phyloP scores from a whole-genome alignment of 2,888 invertebrate species.

The Drosophila helvetica region DNA sequence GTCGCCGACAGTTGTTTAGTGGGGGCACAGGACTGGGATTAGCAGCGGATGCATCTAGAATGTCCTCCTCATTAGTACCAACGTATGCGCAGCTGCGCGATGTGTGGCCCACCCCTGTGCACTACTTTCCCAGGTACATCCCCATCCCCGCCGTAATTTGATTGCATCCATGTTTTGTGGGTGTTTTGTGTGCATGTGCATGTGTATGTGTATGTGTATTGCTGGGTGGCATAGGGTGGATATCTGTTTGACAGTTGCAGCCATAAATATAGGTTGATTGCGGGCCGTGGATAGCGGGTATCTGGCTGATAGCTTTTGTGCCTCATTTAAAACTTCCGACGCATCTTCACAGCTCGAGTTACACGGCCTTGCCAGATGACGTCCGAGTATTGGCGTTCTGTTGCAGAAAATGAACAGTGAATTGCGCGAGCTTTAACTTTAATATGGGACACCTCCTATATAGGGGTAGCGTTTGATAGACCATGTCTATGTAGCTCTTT shows the following conservation, averaged over 20 bases:
- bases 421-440: not conserved
- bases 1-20: conserved; percentile 29
- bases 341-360: conserved; percentile 63
- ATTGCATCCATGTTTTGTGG: not conserved
- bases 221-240: conserved; percentile 10
- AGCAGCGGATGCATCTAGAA: conserved; percentile 8
- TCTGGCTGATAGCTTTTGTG: conserved; percentile 20
- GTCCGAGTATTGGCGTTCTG: conserved; percentile 2
- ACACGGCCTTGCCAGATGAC: conserved; percentile 42
- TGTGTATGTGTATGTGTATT: conserved; percentile 4
- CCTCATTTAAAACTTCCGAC: conserved; percentile 63
- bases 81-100: conserved; percentile 57
- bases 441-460: not conserved
- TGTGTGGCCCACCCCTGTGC: conserved; percentile 68
- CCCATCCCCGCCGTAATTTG: not conserved
- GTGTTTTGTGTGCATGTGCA: conserved; percentile 3
- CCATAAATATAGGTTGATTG: conserved; percentile 44
- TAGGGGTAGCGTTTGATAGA: too few species aligned
- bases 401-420: too few species aligned
- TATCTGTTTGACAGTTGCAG: conserved; percentile 45
- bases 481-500: too few species aligned
- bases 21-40: not conserved
- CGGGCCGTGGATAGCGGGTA: not conserved
- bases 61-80: conserved; percentile 45
- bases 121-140: conserved; percentile 74